Base-by-base conservation (phyloP, 2,888 invertebrate species). In the Sarcophaga variegata region DNA sequence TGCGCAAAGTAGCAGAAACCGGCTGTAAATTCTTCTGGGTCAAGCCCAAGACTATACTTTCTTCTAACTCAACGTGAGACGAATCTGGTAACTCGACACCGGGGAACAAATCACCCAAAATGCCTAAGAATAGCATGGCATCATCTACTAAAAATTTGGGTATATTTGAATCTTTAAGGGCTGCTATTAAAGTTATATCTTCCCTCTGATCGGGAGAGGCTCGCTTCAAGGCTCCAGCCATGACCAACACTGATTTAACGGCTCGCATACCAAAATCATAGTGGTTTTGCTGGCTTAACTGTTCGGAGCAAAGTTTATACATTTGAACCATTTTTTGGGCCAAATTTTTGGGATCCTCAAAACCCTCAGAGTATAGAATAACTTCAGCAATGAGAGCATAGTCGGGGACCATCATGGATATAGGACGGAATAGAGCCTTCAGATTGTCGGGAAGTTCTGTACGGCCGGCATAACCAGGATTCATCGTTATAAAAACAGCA, bases 181-280 rank as follows among this genome's bases (percentile, higher is more conserved):
- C 98, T 89, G 97, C 95, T 83, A 98, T 96, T 17, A 98, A 93
- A 0, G 97, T 97, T 81, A 96, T 96, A 90, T 98, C 97, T 93
- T 98, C 98, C 69, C 95, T 95, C 90, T 97, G 96, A 91, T 97
- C 96, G 0, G 97, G 98, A 90, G 96, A 96, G 17, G 97, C 96
- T 75, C 98, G 95, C 92, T 98, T 98, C 17, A 98, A 92, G 0
- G 97, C 96, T 1, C 98, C 98, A 0, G 98, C 98, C 98, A 98
- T 98, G 3, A 98, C 97, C 90, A 98, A 94, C 2, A 98, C 98
- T 91, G 97, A 98, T 92, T 98, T 98, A 0, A 98, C 98, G 1
- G 98, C 98, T 88, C 98, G 95, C 98, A 98, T 98, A 60, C 97
- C 97, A 90, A 98, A 98, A 93, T 98, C 98, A 91, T 98, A 98